phyloP scores from a whole-genome alignment of 2,888 invertebrate species.

The Brachyptera risi region DNA sequence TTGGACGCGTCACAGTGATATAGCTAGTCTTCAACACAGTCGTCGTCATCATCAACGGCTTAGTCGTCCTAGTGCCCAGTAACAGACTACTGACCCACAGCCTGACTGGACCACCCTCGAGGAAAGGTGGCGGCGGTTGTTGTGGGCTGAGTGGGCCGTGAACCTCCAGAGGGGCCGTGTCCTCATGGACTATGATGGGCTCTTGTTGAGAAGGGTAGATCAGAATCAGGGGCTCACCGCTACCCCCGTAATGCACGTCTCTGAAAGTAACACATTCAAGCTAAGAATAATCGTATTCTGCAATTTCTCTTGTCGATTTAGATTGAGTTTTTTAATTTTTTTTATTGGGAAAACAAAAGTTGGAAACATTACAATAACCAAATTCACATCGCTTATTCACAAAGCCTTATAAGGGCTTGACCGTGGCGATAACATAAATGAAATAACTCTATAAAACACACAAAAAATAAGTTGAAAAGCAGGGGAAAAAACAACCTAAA shows the following conservation, averaged over 20 bases:
- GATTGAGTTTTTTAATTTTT: not conserved
- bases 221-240: not conserved
- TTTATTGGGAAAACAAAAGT: too few species aligned
- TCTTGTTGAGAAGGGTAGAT: conserved; percentile 10
- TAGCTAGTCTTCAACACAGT: not conserved
- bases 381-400: too few species aligned
- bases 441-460: too few species aligned
- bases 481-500: too few species aligned
- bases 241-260: conserved; percentile 9
- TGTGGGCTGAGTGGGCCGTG: not conserved
- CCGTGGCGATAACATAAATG: too few species aligned
- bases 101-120: not conserved
- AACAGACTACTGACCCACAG: not conserved
- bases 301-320: not conserved
- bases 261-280: not conserved
- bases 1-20: not conserved
- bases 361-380: too few species aligned
- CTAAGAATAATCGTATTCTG: not conserved
- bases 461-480: too few species aligned
- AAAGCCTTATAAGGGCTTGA: too few species aligned
- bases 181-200: not conserved
- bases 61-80: not conserved
- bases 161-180: not conserved
- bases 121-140: not conserved
- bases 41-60: not conserved